Evolutionary conservation across 2,113 vertebrate genomes (phyloP).

Genomic region (Gavia stellata): DNA sequence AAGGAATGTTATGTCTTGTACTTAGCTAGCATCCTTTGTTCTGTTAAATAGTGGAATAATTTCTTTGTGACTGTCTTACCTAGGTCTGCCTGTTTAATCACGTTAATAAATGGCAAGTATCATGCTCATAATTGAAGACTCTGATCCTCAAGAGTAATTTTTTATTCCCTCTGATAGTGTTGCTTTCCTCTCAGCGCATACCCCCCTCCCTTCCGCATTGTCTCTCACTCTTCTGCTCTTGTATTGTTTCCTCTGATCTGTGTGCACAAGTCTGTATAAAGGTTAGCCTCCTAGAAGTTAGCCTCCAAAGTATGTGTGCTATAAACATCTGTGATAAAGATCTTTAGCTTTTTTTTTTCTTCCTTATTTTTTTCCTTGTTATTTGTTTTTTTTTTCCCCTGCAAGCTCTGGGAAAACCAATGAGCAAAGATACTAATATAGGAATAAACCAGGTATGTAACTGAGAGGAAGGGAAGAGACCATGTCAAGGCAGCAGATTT

Average conservation of each 20-base stretch:
- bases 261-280: neutral
- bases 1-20: neutral
- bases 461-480: neutral
- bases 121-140: constrained; percentile 15
- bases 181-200: neutral
- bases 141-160: constrained; percentile 26
- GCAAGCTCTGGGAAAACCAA: neutral
- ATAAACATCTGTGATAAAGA: neutral
- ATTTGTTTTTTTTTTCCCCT: neutral
- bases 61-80: neutral
- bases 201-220: neutral
- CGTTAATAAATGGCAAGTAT: constrained; percentile 24
- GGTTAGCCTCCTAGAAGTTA: neutral
- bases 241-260: neutral
- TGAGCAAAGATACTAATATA: neutral
- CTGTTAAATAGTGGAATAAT: constrained; percentile 7
- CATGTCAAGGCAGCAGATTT: neutral
- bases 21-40: constrained; percentile 13
- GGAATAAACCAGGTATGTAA: neutral
- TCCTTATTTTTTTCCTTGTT: neutral
- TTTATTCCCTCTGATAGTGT: neutral
- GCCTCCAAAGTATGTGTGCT: neutral
- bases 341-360: neutral
- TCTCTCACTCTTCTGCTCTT: neutral
- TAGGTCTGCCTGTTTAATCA: constrained; percentile 28